Conservation (phyloP, 2,113 vertebrate species). For the Chitala chitala region DNA sequence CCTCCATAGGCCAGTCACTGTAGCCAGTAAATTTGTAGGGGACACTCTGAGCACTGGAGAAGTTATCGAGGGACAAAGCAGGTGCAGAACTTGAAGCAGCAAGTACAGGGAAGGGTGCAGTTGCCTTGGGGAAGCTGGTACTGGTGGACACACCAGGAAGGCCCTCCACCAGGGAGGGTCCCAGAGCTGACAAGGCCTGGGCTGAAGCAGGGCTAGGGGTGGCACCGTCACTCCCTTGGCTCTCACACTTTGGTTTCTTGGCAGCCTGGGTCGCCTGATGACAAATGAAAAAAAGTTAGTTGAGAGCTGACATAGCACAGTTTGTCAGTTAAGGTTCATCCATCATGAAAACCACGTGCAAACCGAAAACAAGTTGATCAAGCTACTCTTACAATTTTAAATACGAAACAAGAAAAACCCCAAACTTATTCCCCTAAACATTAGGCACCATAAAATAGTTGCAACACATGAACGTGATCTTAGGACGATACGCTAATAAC, state of each 20-base stretch:
- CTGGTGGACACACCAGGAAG: constrained; percentile 72
- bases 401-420: no score
- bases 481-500: no score
- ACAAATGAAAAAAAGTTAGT: not conserved
- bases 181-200: constrained; percentile 72
- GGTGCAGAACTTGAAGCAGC: constrained; percentile 71
- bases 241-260: constrained; percentile 88
- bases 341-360: no score
- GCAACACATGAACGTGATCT: no score
- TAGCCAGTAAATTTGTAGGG: constrained; percentile 76
- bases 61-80: constrained; percentile 68
- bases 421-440: no score
- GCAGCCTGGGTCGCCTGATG: constrained; percentile 85
- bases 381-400: no score
- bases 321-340: no score
- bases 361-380: no score
- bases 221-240: constrained; percentile 66
- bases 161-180: constrained; percentile 76
- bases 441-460: no score
- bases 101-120: constrained; percentile 72
- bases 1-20: constrained; percentile 65
- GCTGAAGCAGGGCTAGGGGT: constrained; percentile 74
- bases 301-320: no score
- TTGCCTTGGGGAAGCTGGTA: constrained; percentile 73
- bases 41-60: constrained; percentile 69